Evolutionary conservation across 92 coral and sea anemone genomes (phyloP), one percentile per base, ranked within the genome.

Genomic region (Palythoa grandis): DNA sequence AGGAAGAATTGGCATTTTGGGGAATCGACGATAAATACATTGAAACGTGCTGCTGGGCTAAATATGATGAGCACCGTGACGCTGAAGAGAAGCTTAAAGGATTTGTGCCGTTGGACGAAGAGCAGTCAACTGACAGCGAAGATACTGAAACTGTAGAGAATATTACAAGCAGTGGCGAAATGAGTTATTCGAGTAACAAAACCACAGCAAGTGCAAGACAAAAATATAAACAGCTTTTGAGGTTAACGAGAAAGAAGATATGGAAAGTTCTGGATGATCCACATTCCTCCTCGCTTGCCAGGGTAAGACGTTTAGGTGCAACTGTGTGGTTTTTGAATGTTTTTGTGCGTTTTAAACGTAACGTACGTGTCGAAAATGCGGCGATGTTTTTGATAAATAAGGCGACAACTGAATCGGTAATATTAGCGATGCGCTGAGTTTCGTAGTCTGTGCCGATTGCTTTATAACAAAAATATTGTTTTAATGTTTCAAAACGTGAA

Each of bases 1-100:
- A 95, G 70, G 99, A 96, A 78, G 99, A 96, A 75, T 87, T 96
- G 4, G 89, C 89, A 38, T 96, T 93, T 72, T 96, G 99, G 99
- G 99, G 99, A 22, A 92, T 96, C 73, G 98, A 96, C 79, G 95
- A 95, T 56, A 96, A 96, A 74, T 95, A 88, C 63, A 96, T 96
- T 68, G 99, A 96, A 78, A 95, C 99, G 1, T 96, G 99, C 61
- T 96, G 99, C 77, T 96, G 99, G 99, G 98, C 99, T 12, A 95
- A 96, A 78, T 96, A 95, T 39, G 99, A 96, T 82, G 99, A 96
- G 52, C 99, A 96, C 60, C 92, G 98, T 38, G 99, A 96, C 70
- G 95, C 98, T 43, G 99, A 96, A 63, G 99, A 96, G 29, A 96
- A 96, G 71, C 86, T 96, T 4, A 93, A 92, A 66, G 99, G 99